Conservation (phyloP, 2,113 vertebrate species). For the Oryzias celebensis region DNA sequence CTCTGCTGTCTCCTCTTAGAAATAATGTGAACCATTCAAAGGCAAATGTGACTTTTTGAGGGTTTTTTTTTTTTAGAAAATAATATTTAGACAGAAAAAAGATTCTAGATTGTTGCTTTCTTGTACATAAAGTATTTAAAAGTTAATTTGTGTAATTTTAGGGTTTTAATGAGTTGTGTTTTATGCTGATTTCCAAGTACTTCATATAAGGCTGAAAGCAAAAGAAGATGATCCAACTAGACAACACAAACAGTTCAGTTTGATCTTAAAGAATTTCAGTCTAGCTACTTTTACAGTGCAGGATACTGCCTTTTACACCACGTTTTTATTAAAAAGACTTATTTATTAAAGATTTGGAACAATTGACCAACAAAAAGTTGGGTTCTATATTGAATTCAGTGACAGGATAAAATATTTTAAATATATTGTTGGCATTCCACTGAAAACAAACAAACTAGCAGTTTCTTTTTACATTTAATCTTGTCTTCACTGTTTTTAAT, state of each 20-base stretch:
- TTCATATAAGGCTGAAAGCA: not conserved
- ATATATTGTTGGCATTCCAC: too few relatives aligned
- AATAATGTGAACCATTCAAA: constrained; percentile 17
- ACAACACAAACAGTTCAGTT: not conserved
- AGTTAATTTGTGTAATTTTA: too few relatives aligned
- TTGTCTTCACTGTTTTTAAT: not conserved
- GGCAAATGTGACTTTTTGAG: constrained; percentile 19
- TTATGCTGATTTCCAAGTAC: too few relatives aligned
- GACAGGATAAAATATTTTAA: too few relatives aligned
- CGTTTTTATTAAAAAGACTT: not conserved
- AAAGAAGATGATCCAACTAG: not conserved
- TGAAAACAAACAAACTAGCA: not conserved
- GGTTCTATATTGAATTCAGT: not conserved
- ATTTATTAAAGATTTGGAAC: not conserved
- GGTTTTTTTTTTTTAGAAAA: too few relatives aligned
- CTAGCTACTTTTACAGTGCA: not conserved
- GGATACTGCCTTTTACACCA: too few relatives aligned
- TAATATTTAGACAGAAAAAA: too few relatives aligned
- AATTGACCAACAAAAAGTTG: not conserved
- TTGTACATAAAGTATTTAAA: too few relatives aligned
- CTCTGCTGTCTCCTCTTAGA: not conserved
- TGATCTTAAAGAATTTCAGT: not conserved
- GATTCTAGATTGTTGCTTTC: too few relatives aligned
- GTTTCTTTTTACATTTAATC: not conserved
- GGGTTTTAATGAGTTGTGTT: too few relatives aligned